Base-by-base conservation (phyloP, 2,113 vertebrate genomes). In the human region DNA sequence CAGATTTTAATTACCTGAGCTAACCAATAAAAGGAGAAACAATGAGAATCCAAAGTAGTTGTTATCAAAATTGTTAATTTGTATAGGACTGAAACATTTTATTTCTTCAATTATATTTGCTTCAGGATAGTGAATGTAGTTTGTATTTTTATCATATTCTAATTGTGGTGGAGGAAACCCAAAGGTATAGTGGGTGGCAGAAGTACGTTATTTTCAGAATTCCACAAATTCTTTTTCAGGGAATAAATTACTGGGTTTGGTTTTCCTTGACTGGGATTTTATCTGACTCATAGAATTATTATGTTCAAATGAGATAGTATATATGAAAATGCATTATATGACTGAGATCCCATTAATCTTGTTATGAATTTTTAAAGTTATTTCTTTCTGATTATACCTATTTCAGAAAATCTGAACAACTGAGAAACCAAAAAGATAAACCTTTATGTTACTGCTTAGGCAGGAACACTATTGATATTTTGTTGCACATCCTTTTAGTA, bases 211-310 rank as follows among this genome's bases (percentile, higher is more conserved):
- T 89, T 72, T 91, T 52, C 40, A 78, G 40, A 92, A 90, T 73
- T 30, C 20, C n/a, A 20, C 70, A 43, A 27, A 8, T 88, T 72
- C 14, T 59, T 89, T 90, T 85, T 61, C 68, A 90, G 45, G 66
- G 30, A 93, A 55, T 88, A 94, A 45, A 55, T 84, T 76, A 88
- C 23, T 20, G 45, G 35, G 9, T n/a, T 84, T 94, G 2, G 16
- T 66, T 93, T 97, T 96, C 8, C 23, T 72, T 91, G 78, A 76
- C 52, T 59, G 7, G 9, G 20, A 83, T 83, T 92, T 93, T 85
- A 32, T 89, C 8, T 61, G n/a, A 78, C 18, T 80, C 7, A 27
- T 5, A 72, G 22, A 64, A 48, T 84, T 70, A 73, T 79, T 96
- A 79, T 72, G 23, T 83, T 72, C 66, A 84, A 68, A 87, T 79